Evolutionary conservation across 2,113 vertebrate genomes (phyloP), one percentile per base, ranked within the genome.

Genomic region (Poeciliopsis retropinna): DNA sequence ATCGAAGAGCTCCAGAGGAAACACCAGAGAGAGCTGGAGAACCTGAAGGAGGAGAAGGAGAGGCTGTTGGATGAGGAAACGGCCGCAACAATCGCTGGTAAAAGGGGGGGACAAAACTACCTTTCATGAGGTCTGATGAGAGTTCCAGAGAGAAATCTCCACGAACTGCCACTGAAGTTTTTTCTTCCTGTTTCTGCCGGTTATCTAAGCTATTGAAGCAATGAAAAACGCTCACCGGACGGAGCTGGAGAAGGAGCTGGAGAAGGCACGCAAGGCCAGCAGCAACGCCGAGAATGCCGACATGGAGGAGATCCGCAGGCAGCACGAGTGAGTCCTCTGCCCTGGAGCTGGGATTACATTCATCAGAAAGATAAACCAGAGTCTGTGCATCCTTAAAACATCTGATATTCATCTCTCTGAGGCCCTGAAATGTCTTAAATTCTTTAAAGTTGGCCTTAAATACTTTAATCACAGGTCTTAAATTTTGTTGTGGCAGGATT

Each of bases 211-310:
- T 8, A 95, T 96, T 15, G 95, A 96, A 84, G 95, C 95, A 0
- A 95, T 96, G 95, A 95, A 95, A 67, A 96, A 95, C n/a, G 95
- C 95, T 47, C 95, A 96, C 78, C 93, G 95, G 37, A 72, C 83
- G 1, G 95, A 96, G 92, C 83, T 96, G 85, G 95, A 95, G 87
- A 93, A 91, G 80, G 95, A 95, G 86, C 85, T 96, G 82, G 95
- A 95, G 32, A 94, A 89, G 75, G 83, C 91, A 27, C 93, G 94
- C 54, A 96, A 95, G 70, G 73, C 94, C 61, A 93, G 92, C 90
- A 93, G 31, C 91, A 94, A 91, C 79, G 76, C 72, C 0, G 94
- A 94, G 83, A 95, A 94, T 0, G 94, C 94, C 65, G 95, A 95
- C 76, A 87, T 95, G 2, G 94, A 95, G 27, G 95, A 94, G 85